Percentiles rank a stretch among this genome's conserved stretches.
Conservation (phyloP, 2,888 invertebrate genomes). For the Acleris cristana region DNA sequence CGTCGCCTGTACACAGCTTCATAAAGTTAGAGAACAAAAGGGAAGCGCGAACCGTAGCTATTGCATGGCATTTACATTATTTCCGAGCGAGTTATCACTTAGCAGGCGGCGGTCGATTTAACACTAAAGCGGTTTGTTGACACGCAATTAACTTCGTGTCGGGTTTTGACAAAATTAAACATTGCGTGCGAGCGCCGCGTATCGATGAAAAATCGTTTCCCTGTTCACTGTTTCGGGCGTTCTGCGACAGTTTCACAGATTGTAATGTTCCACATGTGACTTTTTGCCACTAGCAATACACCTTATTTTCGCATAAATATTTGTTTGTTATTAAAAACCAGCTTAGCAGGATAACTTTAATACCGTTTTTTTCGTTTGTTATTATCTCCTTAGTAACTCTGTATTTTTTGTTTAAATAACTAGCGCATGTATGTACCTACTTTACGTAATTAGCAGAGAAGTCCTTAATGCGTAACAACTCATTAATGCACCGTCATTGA, state of each 20-base stretch:
- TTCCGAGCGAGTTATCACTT: conserved; percentile 39
- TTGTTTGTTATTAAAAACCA: too few species aligned
- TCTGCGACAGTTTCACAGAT: conserved; percentile 4
- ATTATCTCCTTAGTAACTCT: too few species aligned
- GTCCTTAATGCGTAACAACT: not conserved
- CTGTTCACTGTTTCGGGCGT: conserved; percentile 1
- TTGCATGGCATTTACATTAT: conserved; percentile 36
- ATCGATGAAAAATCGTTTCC: conserved; percentile 37
- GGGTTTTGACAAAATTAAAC: conserved; percentile 42
- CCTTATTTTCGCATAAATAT: too few species aligned
- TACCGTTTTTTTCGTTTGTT: too few species aligned
- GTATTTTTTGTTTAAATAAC: too few species aligned
- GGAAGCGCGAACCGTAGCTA: conserved; percentile 20
- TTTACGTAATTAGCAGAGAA: too few species aligned
- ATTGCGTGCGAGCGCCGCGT: conserved; percentile 46
- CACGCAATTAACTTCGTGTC: conserved; percentile 54
- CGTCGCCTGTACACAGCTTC: conserved; percentile 13
- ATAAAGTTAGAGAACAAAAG: conserved; percentile 32
- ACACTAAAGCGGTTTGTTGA: conserved; percentile 53
- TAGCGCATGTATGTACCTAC: too few species aligned
- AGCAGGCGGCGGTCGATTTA: conserved; percentile 49
- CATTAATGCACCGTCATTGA: conserved; percentile 6
- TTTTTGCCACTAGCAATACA: too few species aligned
- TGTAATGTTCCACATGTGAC: too few species aligned
- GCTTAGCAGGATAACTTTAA: too few species aligned